Conservation (phyloP, 2,797 vertebrate genomes). For the Antennarius maculatus region DNA sequence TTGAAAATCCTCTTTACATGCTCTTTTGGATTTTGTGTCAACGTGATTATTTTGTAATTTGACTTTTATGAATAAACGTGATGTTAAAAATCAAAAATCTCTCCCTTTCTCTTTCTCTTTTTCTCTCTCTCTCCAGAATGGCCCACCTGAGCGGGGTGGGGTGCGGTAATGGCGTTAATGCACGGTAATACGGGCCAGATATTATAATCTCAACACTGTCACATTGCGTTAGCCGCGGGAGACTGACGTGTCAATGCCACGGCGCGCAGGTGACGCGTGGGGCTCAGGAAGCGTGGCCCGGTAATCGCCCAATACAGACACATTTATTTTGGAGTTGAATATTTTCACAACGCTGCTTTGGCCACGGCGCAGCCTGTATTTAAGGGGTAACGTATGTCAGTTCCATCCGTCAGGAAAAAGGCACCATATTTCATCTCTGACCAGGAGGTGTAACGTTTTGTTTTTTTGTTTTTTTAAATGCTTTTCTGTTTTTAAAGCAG, state of each 20-base stretch:
- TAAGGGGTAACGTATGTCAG: constrained; percentile 25
- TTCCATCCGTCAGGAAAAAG: background rate
- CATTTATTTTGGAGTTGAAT: constrained; percentile 78
- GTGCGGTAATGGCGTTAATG: constrained; percentile 83
- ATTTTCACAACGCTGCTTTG: constrained; percentile 59
- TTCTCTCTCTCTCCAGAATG: constrained; percentile 56
- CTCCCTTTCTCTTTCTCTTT: background rate
- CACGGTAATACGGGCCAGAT: constrained; percentile 85
- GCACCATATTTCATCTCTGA: background rate
- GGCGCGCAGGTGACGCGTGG: constrained; percentile 78
- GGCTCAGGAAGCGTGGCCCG: constrained; percentile 80
- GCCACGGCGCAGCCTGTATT: constrained; percentile 20
- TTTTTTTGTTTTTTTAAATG: too few relatives aligned
- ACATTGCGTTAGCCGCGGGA: constrained; percentile 83
- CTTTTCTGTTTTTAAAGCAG: background rate
- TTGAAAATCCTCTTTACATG: too few relatives aligned
- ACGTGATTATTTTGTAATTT: constrained; percentile 49
- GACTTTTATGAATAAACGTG: background rate
- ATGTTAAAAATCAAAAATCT: constrained; percentile 26
- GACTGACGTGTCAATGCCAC: constrained; percentile 87
- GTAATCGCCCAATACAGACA: constrained; percentile 82
- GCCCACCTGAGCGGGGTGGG: constrained; percentile 79
- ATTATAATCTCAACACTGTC: constrained; percentile 89
- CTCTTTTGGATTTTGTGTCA: too few relatives aligned
- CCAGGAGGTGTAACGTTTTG: background rate